These are phyloP conservation scores for Leptodactylus fuscus DNA, from an alignment of 2,113 vertebrate species.

Conservation along the genomic window DNA sequence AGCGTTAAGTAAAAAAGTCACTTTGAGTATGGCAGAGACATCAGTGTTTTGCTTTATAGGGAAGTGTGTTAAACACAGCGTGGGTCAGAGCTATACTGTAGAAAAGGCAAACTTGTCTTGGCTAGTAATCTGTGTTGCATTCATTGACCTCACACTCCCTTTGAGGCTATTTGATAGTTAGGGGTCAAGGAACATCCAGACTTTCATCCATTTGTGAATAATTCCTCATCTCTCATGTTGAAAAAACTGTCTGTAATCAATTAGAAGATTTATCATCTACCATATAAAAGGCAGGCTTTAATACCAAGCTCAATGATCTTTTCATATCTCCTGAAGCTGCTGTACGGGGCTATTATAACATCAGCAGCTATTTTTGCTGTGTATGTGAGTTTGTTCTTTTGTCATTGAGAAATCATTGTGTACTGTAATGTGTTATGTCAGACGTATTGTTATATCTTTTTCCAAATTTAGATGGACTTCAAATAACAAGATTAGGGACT, in stretches of 20 bases:
- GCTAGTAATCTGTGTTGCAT: background rate
- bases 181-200: slow-evolving; percentile 11
- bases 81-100: too few relatives aligned
- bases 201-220: slow-evolving; percentile 29
- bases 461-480: background rate
- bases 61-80: too few relatives aligned
- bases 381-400: background rate
- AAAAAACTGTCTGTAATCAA: background rate
- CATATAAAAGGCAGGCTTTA: slow-evolving; percentile 15
- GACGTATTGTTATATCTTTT: background rate
- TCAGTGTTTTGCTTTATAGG: too few relatives aligned
- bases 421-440: background rate
- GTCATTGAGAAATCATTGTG: background rate
- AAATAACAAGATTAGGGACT: background rate
- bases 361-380: background rate
- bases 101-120: too few relatives aligned
- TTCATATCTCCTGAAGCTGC: background rate
- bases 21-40: too few relatives aligned
- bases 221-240: slow-evolving; percentile 14
- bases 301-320: background rate
- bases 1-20: too few relatives aligned
- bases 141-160: slow-evolving; percentile 2
- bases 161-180: background rate
- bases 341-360: background rate
- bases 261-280: background rate